Base-by-base conservation (phyloP, 2,888 invertebrate genomes). In the Conops quadrifasciatus region DNA sequence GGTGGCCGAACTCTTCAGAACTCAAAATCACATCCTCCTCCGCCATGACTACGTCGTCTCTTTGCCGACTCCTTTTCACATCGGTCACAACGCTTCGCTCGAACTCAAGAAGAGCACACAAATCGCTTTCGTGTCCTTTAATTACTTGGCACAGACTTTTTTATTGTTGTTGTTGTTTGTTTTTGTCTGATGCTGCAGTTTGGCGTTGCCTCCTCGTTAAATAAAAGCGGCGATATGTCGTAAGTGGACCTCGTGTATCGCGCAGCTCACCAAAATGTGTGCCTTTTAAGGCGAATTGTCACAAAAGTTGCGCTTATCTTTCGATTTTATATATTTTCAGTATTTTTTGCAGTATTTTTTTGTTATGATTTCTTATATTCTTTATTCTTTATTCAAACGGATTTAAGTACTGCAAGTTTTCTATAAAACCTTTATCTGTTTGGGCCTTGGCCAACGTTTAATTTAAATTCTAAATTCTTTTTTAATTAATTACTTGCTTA, bases 281-380 rank as follows among this genome's bases (percentile, higher is more conserved):
- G 59, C 71, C 73, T 71, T 73, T 73, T 73, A 73, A 73, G 73
- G 73, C 65, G 69, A 71, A 73, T 73, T 73, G 73, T 73, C 73
- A 73, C 73, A 64, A 71, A 73, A 62, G 73, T 67, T 70, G 70
- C 71, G 70, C 51, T 49, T 59, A 53, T 63, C 65, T 45, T 70
- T n/a, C 49, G n/a, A 5, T 49, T 49, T 49, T 49, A n/a, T 45
- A 15, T 15, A 7, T 11, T 15, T 49, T 4, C 49, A 11, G 16
- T n/a, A 15, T 16, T 49, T 49, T 49, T 1, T 1, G 49, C 49
- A 49, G 49, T 49, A n/a, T 11, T 16, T 13, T 49, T 49, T 49
- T 49, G 7, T 45, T 45, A 15, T 45, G 45, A 11, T 7, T 36
- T 36, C 9, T 36, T 36, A 36, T 36, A 36, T 36, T 9, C 36